phyloP scores from a whole-genome alignment of 2,888 invertebrate species.

The Helicoverpa assulta region DNA sequence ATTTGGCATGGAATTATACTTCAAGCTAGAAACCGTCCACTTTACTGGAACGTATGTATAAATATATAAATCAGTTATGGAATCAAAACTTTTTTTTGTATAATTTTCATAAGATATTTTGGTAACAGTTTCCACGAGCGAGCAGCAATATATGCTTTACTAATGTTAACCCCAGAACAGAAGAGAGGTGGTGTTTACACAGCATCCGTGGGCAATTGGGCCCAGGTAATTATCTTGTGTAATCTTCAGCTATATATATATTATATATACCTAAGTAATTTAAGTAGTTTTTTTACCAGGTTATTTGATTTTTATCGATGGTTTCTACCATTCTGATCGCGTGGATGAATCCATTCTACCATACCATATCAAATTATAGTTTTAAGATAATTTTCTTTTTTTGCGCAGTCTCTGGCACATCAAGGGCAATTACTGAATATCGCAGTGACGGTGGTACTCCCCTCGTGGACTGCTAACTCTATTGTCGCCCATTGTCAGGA shows the following conservation, averaged over 20 bases:
- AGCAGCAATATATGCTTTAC: conserved; percentile 95
- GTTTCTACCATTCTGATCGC: no score
- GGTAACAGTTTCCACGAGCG: conserved; percentile 76
- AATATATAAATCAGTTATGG: background rate
- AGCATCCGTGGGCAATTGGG: conserved; percentile 97
- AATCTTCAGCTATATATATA: no score
- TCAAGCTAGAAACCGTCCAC: conserved; percentile 97
- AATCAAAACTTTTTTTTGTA: background rate
- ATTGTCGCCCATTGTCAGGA: conserved; percentile 94
- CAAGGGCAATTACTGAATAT: conserved; percentile 92
- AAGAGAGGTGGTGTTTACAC: conserved; percentile 94
- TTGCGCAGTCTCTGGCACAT: conserved; percentile 90
- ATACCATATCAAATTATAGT: no score
- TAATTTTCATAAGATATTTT: background rate
- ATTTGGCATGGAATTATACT: conserved; percentile 94
- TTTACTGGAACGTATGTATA: conserved; percentile 94
- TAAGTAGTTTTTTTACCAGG: no score
- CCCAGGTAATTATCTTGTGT: conserved; percentile 83
- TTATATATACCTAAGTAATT: no score
- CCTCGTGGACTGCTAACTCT: conserved; percentile 94
- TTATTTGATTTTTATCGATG: background rate
- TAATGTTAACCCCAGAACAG: conserved; percentile 92
- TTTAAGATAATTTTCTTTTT: background rate
- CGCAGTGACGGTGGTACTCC: conserved; percentile 95
- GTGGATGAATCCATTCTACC: no score